A percentile compares a stretch with the other conserved stretches of the same genome.
These are phyloP conservation scores for Himalopsyche japonica DNA, from an alignment of 2,888 invertebrate genomes.

Conservation along the genomic window DNA sequence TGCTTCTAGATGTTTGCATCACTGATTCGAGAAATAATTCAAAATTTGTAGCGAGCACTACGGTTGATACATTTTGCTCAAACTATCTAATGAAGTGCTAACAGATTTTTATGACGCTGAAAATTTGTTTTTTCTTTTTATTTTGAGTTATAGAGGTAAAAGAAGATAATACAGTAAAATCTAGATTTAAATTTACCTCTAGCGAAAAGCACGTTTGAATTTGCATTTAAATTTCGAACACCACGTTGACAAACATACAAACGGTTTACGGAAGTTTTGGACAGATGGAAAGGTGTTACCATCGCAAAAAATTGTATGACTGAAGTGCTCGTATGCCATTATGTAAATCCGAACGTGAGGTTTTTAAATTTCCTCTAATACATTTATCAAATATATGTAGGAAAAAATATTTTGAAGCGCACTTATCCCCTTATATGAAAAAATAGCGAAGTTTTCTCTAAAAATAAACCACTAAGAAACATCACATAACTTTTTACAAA, in stretches of 20 bases:
- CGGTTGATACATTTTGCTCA: not conserved
- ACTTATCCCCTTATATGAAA: not conserved
- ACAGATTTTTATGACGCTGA: not conserved
- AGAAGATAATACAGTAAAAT: not conserved
- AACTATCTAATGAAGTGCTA: not conserved
- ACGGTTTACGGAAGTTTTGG: not conserved
- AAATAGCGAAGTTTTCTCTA: not conserved
- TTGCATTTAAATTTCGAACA: not conserved
- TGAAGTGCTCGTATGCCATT: not conserved
- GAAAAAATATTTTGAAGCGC: not conserved
- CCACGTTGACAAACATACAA: not conserved
- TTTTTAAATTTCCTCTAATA: not conserved
- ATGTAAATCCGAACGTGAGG: not conserved
- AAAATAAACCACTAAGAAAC: no score
- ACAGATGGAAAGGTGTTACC: not conserved
- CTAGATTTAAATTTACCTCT: not conserved
- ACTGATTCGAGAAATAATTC: no score
- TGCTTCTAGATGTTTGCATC: no score
- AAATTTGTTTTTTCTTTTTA: no score
- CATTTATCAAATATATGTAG: not conserved
- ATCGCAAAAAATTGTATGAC: not conserved
- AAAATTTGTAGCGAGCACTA: not conserved
- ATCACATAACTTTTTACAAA: no score
- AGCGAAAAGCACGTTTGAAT: not conserved
- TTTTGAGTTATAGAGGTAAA: no score